phyloP scores from a whole-genome alignment of 2,113 vertebrate species.

The Dryoscopus gambensis region DNA sequence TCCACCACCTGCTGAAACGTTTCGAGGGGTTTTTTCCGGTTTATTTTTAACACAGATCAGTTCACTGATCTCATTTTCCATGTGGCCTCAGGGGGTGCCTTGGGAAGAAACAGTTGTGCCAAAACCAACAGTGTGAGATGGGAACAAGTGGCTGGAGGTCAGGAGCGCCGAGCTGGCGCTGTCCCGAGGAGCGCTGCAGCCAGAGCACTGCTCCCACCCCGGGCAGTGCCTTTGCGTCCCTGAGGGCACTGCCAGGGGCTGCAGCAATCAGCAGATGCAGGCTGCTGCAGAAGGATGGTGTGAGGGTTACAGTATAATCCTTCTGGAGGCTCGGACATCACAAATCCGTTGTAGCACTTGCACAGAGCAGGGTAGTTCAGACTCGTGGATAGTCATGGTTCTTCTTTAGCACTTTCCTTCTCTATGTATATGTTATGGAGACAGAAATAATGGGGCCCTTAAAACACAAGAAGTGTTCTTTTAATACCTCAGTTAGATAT shows the following conservation, averaged over 20 bases:
- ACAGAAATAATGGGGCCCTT: not conserved
- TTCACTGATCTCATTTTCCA: not conserved
- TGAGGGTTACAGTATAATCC: not conserved
- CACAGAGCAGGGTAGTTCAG: not conserved
- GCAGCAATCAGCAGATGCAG: not conserved
- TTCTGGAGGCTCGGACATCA: not conserved
- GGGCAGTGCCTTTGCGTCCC: not conserved
- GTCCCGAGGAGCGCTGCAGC: fast-evolving
- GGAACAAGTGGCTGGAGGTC: not conserved
- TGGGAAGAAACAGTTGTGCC: not conserved
- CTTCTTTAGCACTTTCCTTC: not conserved
- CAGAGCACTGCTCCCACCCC: fast-evolving
- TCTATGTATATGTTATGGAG: not conserved
- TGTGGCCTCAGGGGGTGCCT: not conserved
- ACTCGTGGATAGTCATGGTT: too few species aligned
- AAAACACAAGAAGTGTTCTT: not conserved
- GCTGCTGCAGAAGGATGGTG: not conserved
- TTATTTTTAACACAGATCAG: not conserved
- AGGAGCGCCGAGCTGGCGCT: not conserved
- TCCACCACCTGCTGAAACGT: not conserved
- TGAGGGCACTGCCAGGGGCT: not conserved
- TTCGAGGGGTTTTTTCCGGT: not conserved
- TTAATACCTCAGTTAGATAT: not conserved
- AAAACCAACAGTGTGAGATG: not conserved
- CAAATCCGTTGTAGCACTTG: not conserved